These are phyloP conservation scores for Auanema freiburgensis DNA, from an alignment of 2,888 invertebrate genomes.

Conservation along the genomic window DNA sequence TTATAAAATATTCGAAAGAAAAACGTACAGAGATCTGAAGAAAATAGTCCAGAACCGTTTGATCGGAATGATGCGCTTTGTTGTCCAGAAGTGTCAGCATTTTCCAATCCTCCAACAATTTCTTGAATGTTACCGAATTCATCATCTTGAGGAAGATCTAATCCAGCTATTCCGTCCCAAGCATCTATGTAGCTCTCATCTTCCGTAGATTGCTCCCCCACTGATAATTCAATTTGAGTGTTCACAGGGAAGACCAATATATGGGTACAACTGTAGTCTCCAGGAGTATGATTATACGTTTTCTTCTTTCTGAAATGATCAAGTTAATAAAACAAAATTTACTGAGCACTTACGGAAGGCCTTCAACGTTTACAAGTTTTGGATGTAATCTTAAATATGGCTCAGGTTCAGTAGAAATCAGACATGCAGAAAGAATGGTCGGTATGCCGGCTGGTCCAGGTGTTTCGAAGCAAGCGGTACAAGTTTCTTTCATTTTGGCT, in stretches of 20 bases:
- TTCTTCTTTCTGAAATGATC: constrained; percentile 8
- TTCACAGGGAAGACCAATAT: constrained; percentile 97
- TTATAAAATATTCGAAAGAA: not conserved
- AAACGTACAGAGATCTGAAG: too few relatives aligned
- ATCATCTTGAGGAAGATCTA: constrained; percentile 9
- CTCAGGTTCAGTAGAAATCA: constrained; percentile 89
- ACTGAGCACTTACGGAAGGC: not conserved
- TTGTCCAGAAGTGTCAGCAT: constrained; percentile 1
- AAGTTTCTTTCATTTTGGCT: constrained; percentile 42
- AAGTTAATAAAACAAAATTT: not conserved
- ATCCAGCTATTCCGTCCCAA: constrained; percentile 10
- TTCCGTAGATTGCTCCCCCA: not conserved
- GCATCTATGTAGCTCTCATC: constrained; percentile 8
- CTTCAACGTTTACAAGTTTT: constrained; percentile 47
- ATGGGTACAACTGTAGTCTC: constrained; percentile 94
- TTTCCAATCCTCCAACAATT: not conserved
- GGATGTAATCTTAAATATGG: constrained; percentile 49
- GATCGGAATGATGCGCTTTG: not conserved
- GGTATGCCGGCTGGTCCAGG: constrained; percentile 80
- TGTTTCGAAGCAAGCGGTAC: constrained; percentile 34
- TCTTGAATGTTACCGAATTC: constrained; percentile 12
- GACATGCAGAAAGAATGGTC: constrained; percentile 92
- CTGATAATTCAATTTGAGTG: constrained; percentile 77
- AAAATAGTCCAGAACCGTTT: not conserved
- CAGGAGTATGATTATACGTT: constrained; percentile 75